Conservation (phyloP, 1,140 invertebrate species). For the Micrasema longulum region DNA sequence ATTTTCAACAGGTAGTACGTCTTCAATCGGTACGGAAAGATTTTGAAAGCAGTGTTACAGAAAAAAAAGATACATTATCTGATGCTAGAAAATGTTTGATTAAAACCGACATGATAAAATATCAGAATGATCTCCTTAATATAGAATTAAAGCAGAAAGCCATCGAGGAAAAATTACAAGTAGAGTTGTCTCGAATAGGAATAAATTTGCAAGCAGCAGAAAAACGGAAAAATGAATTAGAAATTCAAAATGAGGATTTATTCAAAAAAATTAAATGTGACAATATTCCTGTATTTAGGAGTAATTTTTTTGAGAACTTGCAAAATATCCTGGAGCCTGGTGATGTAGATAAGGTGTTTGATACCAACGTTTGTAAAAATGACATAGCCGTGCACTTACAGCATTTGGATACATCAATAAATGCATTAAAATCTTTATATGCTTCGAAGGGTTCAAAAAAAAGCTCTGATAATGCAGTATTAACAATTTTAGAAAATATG, state of each 20-base stretch:
- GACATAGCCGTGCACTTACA: constrained; percentile 29
- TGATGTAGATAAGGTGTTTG: not conserved
- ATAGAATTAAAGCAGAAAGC: constrained; percentile 41
- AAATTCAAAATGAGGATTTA: constrained; percentile 40
- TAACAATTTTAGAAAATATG: constrained; percentile 39
- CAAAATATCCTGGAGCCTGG: constrained; percentile 44
- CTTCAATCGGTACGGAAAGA: constrained; percentile 43
- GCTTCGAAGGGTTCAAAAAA: constrained; percentile 2
- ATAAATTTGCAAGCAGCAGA: constrained; percentile 43
- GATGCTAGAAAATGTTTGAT: constrained; percentile 12
- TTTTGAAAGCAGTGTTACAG: constrained; percentile 16
- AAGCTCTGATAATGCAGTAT: not conserved
- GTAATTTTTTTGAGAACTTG: constrained; percentile 48
- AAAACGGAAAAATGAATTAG: constrained; percentile 45
- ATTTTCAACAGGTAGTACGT: constrained; percentile 37
- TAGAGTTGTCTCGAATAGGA: constrained; percentile 41
- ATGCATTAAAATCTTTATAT: constrained; percentile 37
- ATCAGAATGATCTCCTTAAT: constrained; percentile 32
- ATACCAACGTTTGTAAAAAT: constrained; percentile 1
- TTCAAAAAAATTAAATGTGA: constrained; percentile 39
- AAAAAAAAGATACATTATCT: constrained; percentile 9
- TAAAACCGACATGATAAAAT: constrained; percentile 33
- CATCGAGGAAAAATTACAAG: constrained; percentile 41
- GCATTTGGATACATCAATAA: constrained; percentile 37
- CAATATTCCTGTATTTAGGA: constrained; percentile 38